A percentile compares a stretch with the other conserved stretches of the same genome.
phyloP scores from a whole-genome alignment of 1,140 invertebrate species.

The Drosophila punjabiensis region DNA sequence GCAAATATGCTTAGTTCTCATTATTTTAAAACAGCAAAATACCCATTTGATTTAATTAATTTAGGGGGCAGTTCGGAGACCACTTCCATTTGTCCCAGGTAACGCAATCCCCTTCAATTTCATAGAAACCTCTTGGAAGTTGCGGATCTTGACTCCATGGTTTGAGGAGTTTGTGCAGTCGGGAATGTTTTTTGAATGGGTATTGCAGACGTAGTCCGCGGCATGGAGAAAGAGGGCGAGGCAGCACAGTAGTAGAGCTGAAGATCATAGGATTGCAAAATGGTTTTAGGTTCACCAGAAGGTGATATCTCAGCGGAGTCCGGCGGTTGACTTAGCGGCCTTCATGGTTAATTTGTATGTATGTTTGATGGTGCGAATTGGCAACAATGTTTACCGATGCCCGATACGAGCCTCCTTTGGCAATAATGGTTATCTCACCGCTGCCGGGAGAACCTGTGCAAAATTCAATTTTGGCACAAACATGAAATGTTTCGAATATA shows the following conservation, averaged over 20 bases:
- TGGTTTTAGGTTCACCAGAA: not conserved
- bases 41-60: not conserved
- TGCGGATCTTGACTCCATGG: slow-evolving; percentile 14
- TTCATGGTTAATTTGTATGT: slow-evolving; percentile 61
- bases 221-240: slow-evolving; percentile 27
- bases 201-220: slow-evolving; percentile 25
- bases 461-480: slow-evolving; percentile 55
- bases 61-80: not conserved
- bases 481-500: slow-evolving; percentile 53
- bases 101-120: too few relatives aligned
- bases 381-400: slow-evolving; percentile 47
- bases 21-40: not conserved
- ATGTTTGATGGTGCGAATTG: slow-evolving; percentile 18
- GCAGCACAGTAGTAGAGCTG: slow-evolving; percentile 41
- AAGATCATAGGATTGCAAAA: not conserved
- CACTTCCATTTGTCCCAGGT: rapidly evolving
- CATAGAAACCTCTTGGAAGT: slow-evolving; percentile 10
- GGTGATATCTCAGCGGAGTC: too few relatives aligned
- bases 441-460: slow-evolving; percentile 17
- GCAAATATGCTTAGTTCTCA: not conserved
- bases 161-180: slow-evolving; percentile 13
- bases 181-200: slow-evolving; percentile 32
- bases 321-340: slow-evolving; percentile 46
- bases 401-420: slow-evolving; percentile 33
- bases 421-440: slow-evolving; percentile 57